phyloP scores from a whole-genome alignment of 2,888 invertebrate genomes.

The Metacarcinus magister region DNA sequence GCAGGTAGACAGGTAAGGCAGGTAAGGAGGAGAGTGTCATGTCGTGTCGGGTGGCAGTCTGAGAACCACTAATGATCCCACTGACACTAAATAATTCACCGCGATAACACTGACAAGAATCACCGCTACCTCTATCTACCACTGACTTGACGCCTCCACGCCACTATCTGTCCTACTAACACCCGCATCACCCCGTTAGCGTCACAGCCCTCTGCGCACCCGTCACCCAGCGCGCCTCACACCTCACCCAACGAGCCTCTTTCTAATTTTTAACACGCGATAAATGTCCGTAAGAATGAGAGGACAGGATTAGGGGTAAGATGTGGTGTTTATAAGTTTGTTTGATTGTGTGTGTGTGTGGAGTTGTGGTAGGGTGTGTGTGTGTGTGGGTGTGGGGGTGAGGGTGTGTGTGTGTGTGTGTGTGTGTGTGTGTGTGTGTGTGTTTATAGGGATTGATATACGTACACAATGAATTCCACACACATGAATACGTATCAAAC shows the following conservation, averaged over 20 bases:
- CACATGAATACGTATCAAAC: too few relatives aligned
- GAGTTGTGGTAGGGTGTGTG: background rate
- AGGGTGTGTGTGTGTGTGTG: conserved; percentile 50
- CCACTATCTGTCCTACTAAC: background rate
- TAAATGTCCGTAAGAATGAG: conserved; percentile 8
- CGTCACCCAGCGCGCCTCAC: background rate
- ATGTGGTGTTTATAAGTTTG: background rate
- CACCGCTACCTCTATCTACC: background rate
- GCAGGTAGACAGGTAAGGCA: background rate
- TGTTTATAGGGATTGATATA: background rate
- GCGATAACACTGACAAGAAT: background rate
- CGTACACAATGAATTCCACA: too few relatives aligned
- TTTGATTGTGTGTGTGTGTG: background rate
- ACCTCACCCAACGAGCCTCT: too few relatives aligned
- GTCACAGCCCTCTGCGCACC: background rate
- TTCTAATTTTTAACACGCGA: background rate
- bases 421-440: conserved; percentile 20
- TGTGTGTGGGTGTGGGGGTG: conserved; percentile 35
- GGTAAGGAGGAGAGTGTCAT: background rate
- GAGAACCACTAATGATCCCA: background rate
- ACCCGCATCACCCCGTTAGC: background rate
- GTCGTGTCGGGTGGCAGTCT: conserved; percentile 13
- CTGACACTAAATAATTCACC: background rate
- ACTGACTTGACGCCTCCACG: background rate
- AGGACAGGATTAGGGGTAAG: background rate